Base-by-base conservation (phyloP, 2,888 invertebrate species). In the Platycheirus albimanus region DNA sequence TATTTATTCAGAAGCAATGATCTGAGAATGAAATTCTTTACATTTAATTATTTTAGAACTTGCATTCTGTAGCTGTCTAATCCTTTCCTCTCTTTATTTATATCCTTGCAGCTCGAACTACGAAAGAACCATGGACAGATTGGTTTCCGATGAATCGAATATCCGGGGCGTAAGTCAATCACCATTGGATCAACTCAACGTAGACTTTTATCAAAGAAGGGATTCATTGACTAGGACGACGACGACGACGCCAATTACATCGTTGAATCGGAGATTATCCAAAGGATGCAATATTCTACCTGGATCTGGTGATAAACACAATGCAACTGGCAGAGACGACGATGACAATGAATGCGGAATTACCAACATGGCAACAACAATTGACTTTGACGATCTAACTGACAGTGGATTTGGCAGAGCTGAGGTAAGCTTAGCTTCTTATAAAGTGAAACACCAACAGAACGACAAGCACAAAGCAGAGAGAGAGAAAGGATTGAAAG, bases 71-170 rank as follows among this genome's bases (percentile, higher is more conserved):
- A 56, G 19, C 36, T 54, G 6, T 19, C 2, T 8, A 8, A 33
- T n/a, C n/a, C n/a, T n/a, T n/a, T n/a, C n/a, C 10, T 38, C 15
- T 45, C 47, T 49, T 11, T 15, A 10, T 47, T 24, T 45, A 70
- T 80, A 36, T 70, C 45, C 49, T 69, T 77, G 20, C 86, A 90
- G 90, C 86, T 85, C 87, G 61, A 74, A 86, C 67, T 87, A 88
- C 72, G 87, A 87, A 49, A 86, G 85, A 85, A 87, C 85, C 84
- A 90, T 90, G 90, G 89, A 88, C 85, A 89, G 89, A 86, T 86
- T 90, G 86, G 88, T 89, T 69, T 88, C 89, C 72, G 87, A 87
- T 47, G 88, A 88, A 80, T 88, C 87, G 86, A 88, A 87, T 86
- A 85, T 88, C 72, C 87, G 88, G 19, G 88, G 87, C 74, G 77